Evolutionary conservation across 2,113 vertebrate genomes (phyloP).

Genomic region (Meriones unguiculatus): DNA sequence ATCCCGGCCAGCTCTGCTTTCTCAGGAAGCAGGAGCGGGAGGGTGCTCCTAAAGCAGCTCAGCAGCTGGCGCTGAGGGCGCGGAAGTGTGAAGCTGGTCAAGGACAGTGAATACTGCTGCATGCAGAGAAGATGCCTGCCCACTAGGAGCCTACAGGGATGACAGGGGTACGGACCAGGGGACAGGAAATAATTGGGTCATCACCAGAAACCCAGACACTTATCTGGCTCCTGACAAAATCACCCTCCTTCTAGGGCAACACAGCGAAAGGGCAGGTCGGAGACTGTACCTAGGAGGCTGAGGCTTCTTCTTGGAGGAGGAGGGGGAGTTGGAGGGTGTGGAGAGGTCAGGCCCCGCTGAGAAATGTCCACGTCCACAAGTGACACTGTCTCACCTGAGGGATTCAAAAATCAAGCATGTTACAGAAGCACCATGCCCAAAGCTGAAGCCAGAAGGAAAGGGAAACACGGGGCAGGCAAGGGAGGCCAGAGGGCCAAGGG

Average conservation of each 20-base stretch:
- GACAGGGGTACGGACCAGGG: background rate
- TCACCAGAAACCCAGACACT: constrained; percentile 26
- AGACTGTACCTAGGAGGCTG: constrained; percentile 94
- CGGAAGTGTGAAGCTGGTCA: background rate
- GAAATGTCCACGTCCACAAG: constrained; percentile 98
- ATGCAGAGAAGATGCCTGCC: constrained; percentile 48
- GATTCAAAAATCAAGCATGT: constrained; percentile 24
- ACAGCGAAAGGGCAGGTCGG: background rate
- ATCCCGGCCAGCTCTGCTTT: constrained; percentile 19
- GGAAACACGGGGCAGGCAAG: constrained; percentile 36
- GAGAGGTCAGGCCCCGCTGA: constrained; percentile 90
- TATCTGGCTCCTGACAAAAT: constrained; percentile 4
- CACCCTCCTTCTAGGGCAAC: background rate
- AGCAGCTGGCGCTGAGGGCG: background rate
- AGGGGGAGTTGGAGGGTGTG: constrained; percentile 96
- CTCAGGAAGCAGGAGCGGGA: constrained; percentile 25
- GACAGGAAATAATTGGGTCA: background rate
- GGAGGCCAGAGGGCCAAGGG: background rate
- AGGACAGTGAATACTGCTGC: background rate
- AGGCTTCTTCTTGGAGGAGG: constrained; percentile 97
- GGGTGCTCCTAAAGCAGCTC: background rate
- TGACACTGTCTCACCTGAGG: constrained; percentile 96
- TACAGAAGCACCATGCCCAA: background rate
- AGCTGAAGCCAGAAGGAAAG: background rate
- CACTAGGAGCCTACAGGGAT: background rate